Base-by-base conservation (phyloP, 1,140 invertebrate species). In the Triops cancriformis region DNA sequence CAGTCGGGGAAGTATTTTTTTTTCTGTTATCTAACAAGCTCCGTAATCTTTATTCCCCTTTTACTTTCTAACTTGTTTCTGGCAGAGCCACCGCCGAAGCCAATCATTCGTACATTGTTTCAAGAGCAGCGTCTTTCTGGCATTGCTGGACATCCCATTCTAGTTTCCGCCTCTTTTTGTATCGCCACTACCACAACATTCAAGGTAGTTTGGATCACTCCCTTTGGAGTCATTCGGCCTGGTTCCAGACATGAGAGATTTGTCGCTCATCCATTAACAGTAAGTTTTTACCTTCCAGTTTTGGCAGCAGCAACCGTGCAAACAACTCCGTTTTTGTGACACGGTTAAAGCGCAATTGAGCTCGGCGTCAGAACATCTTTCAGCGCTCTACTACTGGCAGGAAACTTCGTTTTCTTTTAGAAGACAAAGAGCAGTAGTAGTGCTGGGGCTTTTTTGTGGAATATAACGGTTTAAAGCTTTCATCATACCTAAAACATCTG, bases 161-260 rank as follows among this genome's bases (percentile, higher is more conserved):
- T 64, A 18, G 51, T 64, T 64, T 64, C 51, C 4, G 51, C 51
- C 51, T 64, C 51, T 64, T 64, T 64, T 64, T 64, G 51, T 23
- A 64, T 64, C 51, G n/a, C 51, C 23, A 23, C 51, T 64, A 23
- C 51, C 51, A 64, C 51, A 64, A 23, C 51, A 64, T 64, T 64
- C 51, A 64, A 64, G 51, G 51, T 64, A 23, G 51, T 23, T 64
- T 64, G 51, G 51, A 64, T 64, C 51, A 64, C 51, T 64, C 51
- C 51, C 51, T 64, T 64, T 23, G 51, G 51, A 23, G 51, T 64
- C 51, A 64, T 64, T 64, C 51, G 23, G n/a, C 51, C 51, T 18
- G 51, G 51, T 64, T 64, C 51, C 51, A 64, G 51, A 64, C 51
- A 64, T 64, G 51, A 64, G 5, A 64, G 51, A 64, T 64, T 64